Conservation (phyloP, 2,113 vertebrate genomes). For the Pygathrix nemaeus region DNA sequence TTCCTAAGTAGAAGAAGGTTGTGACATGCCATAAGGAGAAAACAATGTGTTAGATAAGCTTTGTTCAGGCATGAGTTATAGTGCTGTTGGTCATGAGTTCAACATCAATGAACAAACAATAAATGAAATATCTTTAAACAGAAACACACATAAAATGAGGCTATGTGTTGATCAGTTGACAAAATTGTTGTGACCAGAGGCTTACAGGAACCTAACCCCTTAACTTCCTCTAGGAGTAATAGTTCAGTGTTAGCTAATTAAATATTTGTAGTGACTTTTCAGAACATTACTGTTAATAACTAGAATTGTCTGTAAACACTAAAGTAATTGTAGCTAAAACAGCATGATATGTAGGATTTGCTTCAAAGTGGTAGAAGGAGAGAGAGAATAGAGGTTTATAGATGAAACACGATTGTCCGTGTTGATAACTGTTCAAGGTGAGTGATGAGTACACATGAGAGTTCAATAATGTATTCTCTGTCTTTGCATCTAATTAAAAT, state of each 20-base stretch:
- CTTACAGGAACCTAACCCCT: not conserved
- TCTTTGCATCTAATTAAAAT: not conserved
- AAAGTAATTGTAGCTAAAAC: not conserved
- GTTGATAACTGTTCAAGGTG: not conserved
- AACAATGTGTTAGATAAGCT: not conserved
- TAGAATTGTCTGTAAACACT: not conserved
- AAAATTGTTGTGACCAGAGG: not conserved
- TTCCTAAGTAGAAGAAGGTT: not conserved
- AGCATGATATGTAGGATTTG: not conserved
- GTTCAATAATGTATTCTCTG: not conserved
- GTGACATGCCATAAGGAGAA: not conserved
- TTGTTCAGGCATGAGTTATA: not conserved
- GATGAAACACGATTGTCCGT: not conserved
- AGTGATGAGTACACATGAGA: not conserved
- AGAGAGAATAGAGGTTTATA: not conserved
- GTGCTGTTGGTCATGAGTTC: not conserved
- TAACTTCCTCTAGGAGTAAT: not conserved
- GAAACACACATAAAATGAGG: not conserved
- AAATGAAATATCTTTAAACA: not conserved
- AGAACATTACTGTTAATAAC: constrained; percentile 9
- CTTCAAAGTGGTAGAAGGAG: not conserved
- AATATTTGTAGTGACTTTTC: not conserved
- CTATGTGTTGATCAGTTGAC: not conserved
- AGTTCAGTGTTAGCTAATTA: not conserved
- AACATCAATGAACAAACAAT: not conserved